Evolutionary conservation across 2,888 invertebrate genomes (phyloP), one percentile per base, ranked within the genome.

Genomic region (Opisthograptis luteolata): DNA sequence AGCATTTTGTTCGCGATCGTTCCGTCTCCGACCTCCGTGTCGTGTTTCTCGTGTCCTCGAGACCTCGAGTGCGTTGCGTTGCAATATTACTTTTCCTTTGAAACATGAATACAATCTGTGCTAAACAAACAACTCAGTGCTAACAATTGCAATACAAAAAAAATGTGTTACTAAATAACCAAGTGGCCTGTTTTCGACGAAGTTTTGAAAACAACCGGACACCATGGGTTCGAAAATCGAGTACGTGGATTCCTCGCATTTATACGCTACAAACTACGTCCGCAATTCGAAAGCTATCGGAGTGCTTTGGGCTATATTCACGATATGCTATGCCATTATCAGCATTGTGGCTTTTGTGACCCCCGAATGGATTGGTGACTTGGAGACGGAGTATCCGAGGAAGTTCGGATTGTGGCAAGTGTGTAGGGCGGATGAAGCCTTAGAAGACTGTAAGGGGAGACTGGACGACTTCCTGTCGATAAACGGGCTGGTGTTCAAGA

Each of bases 241-340:
- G 80, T 97, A 97, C 91, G 96, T 97, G 71, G 97, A 97, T 84
- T 96, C 96, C 66, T 95, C 96, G 65, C 97, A 97, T 87, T 93
- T 97, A 81, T 96, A 97, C 89, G 96, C 96, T 60, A 96, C 97
- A 54, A 96, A 96, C 88, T 97, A 97, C 81, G 96, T 96, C 64
- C 93, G 97, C 67, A 97, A 97, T 91, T 96, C 96, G 64, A 97
- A 96, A 91, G 98, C 98, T 37, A 97, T 99, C 60, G 98, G 98
- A 40, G 98, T 99, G 54, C 92, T 99, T 64, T 99, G 99, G 99
- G 98, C 96, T 57, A 96, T 99, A 77, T 98, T 99, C 87, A 97
- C 98, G 63, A 96, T 99, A 78, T 98, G 98, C 88, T 98, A 97
- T 84, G 97, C 97, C 60, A 98, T 99, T 75, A 97, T 99, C 75